Base-by-base conservation (phyloP, 2,888 invertebrate genomes). In the Erebia epiphron region DNA sequence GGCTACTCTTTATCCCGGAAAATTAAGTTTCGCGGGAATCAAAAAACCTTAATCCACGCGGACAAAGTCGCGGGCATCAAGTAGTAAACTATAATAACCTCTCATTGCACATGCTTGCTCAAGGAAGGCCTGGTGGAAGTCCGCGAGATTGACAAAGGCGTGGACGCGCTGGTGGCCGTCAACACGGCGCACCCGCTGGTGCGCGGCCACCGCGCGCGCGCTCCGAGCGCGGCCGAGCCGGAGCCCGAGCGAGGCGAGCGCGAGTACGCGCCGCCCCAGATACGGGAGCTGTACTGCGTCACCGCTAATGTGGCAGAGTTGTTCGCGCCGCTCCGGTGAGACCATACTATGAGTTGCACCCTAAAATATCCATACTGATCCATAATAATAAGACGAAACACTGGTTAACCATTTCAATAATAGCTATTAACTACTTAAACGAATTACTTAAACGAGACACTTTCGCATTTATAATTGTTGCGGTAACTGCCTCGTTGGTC, bases 111-210 rank as follows among this genome's bases (percentile, higher is more conserved):
- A 26, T 35, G 35, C 35, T 35, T 62, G 62, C 79, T 82, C 76
- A 82, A 95, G 94, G 93, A 94, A 83, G 95, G 95, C 14, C 88
- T 96, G 72, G 84, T 96, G 35, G 94, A 94, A 58, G 93, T 95
- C 52, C 94, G 94, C 63, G 95, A 96, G 86, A 85, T 95, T 73
- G 95, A 95, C 52, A 97, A 96, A 85, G 98, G 98, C 41, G 97
- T 98, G 56, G 96, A 97, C 82, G 97, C 96, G 73, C 95, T 98
- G 71, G 94, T 95, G 63, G 93, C 94, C 0, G 91, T 97, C 21
- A 94, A 96, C 81, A 83, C 91, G 65, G 89, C 94, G 61, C 96
- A 97, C 89, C 94, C 95, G 65, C 89, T 92, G 50, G 81, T 96
- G 72, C 82, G 86, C 57, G 73, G 77, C 64, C 88, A 86, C 83